A percentile compares a stretch with the other conserved stretches of the same genome.
Conservation (phyloP, 2,888 invertebrate genomes). For the Aspidiotus destructor region DNA sequence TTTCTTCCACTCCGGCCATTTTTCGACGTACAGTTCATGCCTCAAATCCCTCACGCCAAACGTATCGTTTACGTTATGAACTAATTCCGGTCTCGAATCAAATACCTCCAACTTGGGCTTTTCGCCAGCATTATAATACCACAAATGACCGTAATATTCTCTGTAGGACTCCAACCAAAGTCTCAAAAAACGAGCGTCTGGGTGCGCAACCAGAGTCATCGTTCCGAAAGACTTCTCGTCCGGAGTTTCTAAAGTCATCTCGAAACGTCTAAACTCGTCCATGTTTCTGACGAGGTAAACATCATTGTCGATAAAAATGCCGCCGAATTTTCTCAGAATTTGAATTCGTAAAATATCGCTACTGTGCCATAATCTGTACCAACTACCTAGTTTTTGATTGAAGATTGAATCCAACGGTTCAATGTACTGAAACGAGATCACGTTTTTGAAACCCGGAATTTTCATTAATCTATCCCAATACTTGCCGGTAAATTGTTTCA, state of each 20-base stretch:
- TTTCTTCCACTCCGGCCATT: conserved; percentile 40
- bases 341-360: conserved; percentile 37
- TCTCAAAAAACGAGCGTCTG: conserved; percentile 39
- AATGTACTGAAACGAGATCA: conserved; percentile 35
- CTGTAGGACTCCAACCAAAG: conserved; percentile 40
- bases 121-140: conserved; percentile 44
- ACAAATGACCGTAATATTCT: conserved; percentile 38
- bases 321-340: conserved; percentile 40
- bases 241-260: conserved; percentile 40
- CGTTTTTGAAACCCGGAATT: conserved; percentile 34
- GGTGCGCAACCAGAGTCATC: conserved; percentile 39
- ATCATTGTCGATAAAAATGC: conserved; percentile 41
- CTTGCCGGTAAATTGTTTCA: conserved; percentile 35
- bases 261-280: conserved; percentile 39
- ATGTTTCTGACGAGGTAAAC: conserved; percentile 39
- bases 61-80: conserved; percentile 40
- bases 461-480: conserved; percentile 37
- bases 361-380: conserved; percentile 34
- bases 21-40: conserved; percentile 37
- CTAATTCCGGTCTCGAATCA: conserved; percentile 39
- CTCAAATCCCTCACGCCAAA: conserved; percentile 41
- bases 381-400: conserved; percentile 38
- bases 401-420: conserved; percentile 41
- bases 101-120: conserved; percentile 41
- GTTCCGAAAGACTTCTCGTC: conserved; percentile 35